Evolutionary conservation across 2,888 invertebrate genomes (phyloP).

Genomic region (Bombylius discolor): DNA sequence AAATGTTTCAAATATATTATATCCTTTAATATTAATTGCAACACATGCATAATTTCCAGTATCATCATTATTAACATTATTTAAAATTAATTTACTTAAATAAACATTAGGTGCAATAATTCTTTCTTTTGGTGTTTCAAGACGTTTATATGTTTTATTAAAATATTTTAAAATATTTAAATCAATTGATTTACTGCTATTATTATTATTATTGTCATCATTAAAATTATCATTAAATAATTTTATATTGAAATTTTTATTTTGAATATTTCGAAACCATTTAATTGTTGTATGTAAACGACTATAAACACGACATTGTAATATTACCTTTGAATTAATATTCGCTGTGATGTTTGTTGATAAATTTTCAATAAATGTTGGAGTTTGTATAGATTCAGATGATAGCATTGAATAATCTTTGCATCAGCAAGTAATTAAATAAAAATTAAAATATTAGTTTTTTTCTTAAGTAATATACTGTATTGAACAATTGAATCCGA

Average conservation of each 20-base stretch:
- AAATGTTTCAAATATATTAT: constrained; percentile 28
- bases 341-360: constrained; percentile 24
- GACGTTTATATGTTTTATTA: constrained; percentile 28
- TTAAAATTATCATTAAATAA: background rate
- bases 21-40: constrained; percentile 31
- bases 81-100: constrained; percentile 31
- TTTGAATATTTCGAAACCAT: constrained; percentile 27
- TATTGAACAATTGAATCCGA: no score
- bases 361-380: constrained; percentile 28
- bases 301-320: constrained; percentile 33
- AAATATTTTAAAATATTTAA: constrained; percentile 18
- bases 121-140: constrained; percentile 27
- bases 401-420: no score
- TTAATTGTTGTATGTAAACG: constrained; percentile 29
- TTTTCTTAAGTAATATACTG: no score
- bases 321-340: constrained; percentile 25
- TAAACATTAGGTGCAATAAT: constrained; percentile 27
- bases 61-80: constrained; percentile 24
- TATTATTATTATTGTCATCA: constrained; percentile 3
- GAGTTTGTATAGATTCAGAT: constrained; percentile 25
- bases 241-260: background rate
- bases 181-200: background rate
- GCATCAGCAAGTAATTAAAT: no score
- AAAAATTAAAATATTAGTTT: no score
- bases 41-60: constrained; percentile 32